Conservation (phyloP, 2,113 vertebrate species). For the Acanthisitta chloris region DNA sequence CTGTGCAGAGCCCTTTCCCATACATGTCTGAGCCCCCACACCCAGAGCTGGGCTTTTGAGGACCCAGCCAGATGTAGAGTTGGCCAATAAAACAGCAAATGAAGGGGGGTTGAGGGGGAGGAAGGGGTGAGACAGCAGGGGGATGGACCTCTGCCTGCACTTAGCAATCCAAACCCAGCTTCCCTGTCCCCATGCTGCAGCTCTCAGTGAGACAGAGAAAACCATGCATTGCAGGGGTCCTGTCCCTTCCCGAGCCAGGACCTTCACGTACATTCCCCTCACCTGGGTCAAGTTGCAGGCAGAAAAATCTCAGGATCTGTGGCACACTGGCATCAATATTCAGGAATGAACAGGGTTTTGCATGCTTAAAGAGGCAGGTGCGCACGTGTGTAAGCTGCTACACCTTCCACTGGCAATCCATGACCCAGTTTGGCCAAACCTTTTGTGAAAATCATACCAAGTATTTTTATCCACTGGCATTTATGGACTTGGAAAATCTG, state of each 20-base stretch:
- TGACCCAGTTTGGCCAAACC: neutral
- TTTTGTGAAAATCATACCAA: neutral
- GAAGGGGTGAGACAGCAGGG: too few species aligned
- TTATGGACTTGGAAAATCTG: neutral
- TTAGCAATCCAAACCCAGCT: neutral
- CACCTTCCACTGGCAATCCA: neutral
- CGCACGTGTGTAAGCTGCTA: neutral
- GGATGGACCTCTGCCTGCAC: accelerated
- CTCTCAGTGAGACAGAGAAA: neutral
- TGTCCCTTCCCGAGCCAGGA: neutral
- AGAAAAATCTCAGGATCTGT: neutral
- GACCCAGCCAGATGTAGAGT: neutral
- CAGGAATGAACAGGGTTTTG: neutral
- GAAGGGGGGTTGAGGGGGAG: too few species aligned
- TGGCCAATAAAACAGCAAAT: neutral
- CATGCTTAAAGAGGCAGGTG: neutral
- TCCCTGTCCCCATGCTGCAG: neutral
- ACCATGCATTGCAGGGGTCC: neutral
- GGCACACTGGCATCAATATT: too few species aligned
- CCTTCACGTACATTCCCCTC: neutral
- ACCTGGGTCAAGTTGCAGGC: accelerated
- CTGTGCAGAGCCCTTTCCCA: neutral
- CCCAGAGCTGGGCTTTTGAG: neutral
- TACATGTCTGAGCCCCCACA: accelerated
- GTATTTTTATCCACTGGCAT: neutral